phyloP scores from a whole-genome alignment of 2,888 invertebrate species.

The Cerastis leucographa region DNA sequence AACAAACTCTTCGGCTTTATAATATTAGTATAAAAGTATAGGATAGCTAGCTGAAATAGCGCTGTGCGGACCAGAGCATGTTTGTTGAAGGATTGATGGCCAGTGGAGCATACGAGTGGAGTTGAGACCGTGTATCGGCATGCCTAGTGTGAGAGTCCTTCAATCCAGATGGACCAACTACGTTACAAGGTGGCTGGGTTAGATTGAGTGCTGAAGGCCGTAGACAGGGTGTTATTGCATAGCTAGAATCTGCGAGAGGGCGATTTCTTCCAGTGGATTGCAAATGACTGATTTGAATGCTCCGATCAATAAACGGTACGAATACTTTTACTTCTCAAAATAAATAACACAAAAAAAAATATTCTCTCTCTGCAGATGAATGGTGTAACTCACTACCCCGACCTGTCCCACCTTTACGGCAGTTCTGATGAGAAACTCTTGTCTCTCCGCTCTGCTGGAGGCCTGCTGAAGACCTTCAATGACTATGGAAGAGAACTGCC shows the following conservation, averaged over 20 bases:
- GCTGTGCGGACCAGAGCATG: not conserved
- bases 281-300: not conserved
- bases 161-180: not conserved
- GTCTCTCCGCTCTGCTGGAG: conserved; percentile 91
- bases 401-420: conserved; percentile 94
- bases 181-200: not conserved
- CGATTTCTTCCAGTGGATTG: not conserved
- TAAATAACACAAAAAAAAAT: not conserved
- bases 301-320: not conserved
- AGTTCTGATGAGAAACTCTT: conserved; percentile 90
- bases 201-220: not conserved
- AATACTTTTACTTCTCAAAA: not conserved
- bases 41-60: not conserved
- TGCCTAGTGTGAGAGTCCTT: not conserved
- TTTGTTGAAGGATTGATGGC: not conserved
- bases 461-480: conserved; percentile 91
- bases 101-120: not conserved
- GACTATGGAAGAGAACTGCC: conserved; percentile 92
- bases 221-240: not conserved
- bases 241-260: not conserved
- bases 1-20: no score
- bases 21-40: no score
- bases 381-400: conserved; percentile 93
- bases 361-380: conserved; percentile 90
- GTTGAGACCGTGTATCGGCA: not conserved